Percentiles rank a stretch among this genome's conserved stretches.
Conservation (phyloP, 2,888 invertebrate genomes). For the Eupithecia exiguata region DNA sequence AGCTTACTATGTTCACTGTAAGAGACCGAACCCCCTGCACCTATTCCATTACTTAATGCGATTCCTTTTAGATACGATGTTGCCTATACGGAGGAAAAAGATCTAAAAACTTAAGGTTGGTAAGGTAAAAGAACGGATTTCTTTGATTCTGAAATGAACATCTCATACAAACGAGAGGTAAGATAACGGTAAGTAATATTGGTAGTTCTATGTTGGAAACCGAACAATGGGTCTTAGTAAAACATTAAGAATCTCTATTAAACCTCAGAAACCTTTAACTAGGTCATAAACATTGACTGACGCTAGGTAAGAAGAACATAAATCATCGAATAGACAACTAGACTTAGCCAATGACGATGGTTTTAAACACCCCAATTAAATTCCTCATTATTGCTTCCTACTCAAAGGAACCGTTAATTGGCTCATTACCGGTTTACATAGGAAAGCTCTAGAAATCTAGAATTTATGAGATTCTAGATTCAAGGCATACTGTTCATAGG, state of each 20-base stretch:
- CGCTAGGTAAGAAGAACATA: constrained; percentile 15
- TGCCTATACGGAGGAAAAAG: constrained; percentile 2
- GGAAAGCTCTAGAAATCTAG: constrained; percentile 17
- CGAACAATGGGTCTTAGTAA: not conserved
- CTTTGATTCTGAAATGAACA: not conserved
- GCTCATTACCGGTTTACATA: constrained; percentile 47
- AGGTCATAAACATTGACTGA: constrained; percentile 8
- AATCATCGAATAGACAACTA: constrained; percentile 10
- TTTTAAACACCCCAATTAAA: constrained; percentile 45
- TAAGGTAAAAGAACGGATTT: not conserved
- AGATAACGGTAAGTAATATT: not conserved
- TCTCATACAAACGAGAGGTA: not conserved
- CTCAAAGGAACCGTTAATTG: constrained; percentile 51
- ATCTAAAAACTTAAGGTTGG: constrained; percentile 8
- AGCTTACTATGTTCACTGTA: not conserved
- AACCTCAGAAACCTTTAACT: not conserved
- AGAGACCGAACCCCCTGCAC: not conserved
- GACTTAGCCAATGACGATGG: constrained; percentile 36
- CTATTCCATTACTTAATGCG: constrained; percentile 67
- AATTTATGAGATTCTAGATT: constrained; percentile 33
- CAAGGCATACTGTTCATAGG: constrained; percentile 32
- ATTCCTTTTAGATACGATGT: constrained; percentile 51
- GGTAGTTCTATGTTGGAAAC: not conserved
- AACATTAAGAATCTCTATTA: constrained; percentile 7
- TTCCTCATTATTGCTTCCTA: constrained; percentile 45